Evolutionary conservation across 2,888 invertebrate genomes (phyloP), one percentile per base, ranked within the genome.

Genomic region (Idaea aversata): DNA sequence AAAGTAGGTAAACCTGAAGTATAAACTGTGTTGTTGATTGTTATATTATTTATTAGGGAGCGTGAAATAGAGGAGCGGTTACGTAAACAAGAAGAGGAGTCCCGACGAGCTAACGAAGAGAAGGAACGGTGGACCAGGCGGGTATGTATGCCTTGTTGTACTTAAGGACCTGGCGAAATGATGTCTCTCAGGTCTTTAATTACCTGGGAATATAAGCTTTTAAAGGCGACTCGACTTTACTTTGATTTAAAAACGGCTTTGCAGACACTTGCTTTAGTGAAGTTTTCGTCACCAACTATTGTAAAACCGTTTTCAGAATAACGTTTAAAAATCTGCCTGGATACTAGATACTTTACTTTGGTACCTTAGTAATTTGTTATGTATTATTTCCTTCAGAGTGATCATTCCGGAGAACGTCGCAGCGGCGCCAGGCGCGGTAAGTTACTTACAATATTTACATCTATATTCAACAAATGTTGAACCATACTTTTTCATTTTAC

Each of bases 41-140:
- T 73, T 66, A 15, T 68, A n/a, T n/a, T n/a, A n/a, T n/a, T n/a
- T n/a, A n/a, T n/a, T n/a, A 93, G 93, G 76, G 98, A 98, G 81
- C 94, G 97, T 64, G 97, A 98, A 91, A 98, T 99, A 72, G 99
- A 99, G 83, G 97, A 97, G 82, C 95, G 97, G 74, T 91, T 98
- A 63, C 95, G 95, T 38, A 95, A 95, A 78, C 93, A 94, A 74
- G 90, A 90, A 69, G 93, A 93, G 65, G 92, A 91, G 74, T 81
- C 90, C 1, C 83, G 91, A 59, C 87, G 88, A 63, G 85, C 74
- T 3, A 74, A 75, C 15, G 91, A 92, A 1, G 93, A 92, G 2
- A 91, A 91, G 65, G 91, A 92, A 60, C 89, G 91, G 69, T 93
- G 93, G 93, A 88, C 87, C 61, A 62, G 70, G 36, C 68, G 72